Conservation (phyloP, 2,888 invertebrate species). For the Miltochrista miniata region DNA sequence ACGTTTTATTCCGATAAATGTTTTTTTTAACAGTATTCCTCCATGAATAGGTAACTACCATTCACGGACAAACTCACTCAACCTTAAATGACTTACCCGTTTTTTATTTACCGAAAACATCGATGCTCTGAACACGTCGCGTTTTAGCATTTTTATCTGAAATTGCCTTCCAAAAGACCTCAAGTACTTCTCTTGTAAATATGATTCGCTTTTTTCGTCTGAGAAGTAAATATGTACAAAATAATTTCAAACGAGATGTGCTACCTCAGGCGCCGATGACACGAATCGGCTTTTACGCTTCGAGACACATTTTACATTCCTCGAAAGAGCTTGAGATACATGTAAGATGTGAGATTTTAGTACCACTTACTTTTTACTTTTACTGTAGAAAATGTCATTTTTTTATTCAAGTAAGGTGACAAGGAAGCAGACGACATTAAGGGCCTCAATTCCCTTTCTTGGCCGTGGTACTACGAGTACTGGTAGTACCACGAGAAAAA, state of each 20-base stretch:
- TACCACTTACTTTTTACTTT: too few species aligned
- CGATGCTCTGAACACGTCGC: constrained; percentile 36
- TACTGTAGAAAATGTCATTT: too few species aligned
- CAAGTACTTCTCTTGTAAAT: constrained; percentile 56
- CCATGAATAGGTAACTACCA: constrained; percentile 1
- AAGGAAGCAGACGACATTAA: too few species aligned
- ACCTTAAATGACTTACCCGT: constrained; percentile 39
- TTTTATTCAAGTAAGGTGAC: too few species aligned
- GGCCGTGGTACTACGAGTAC: too few species aligned
- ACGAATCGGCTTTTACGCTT: constrained; percentile 72
- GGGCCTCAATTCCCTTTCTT: too few species aligned
- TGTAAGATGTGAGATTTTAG: constrained; percentile 3
- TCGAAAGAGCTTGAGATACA: constrained; percentile 47
- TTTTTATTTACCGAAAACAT: constrained; percentile 45
- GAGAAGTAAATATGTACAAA: constrained; percentile 55
- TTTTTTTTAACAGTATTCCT: constrained; percentile 6
- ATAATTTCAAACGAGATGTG: constrained; percentile 54
- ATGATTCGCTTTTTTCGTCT: constrained; percentile 62
- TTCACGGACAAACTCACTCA: constrained; percentile 28
- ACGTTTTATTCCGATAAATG: constrained; percentile 38
- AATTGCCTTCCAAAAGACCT: constrained; percentile 53
- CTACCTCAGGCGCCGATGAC: constrained; percentile 46
- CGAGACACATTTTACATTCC: constrained; percentile 54
- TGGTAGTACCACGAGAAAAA: too few species aligned
- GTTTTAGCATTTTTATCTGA: constrained; percentile 52